Percentiles rank a stretch among this genome's conserved stretches.
Evolutionary conservation across 1,140 invertebrate species (phyloP).

Genomic region (Fopius arisanus): DNA sequence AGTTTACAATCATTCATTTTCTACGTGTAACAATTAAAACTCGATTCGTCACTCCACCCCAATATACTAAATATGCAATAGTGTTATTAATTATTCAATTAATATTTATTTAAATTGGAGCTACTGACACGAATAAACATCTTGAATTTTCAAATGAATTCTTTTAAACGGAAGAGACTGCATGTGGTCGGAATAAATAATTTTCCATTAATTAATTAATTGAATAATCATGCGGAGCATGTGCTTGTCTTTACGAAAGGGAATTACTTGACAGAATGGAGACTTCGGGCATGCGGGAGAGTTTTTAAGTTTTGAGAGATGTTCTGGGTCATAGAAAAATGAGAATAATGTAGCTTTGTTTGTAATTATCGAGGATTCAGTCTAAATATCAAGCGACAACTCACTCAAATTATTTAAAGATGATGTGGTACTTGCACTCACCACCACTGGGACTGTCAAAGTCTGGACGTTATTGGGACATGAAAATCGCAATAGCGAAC

Average conservation of each 20-base stretch:
- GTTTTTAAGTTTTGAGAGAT: background rate
- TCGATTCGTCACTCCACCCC: no score
- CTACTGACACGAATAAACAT: no score
- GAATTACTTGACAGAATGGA: no score
- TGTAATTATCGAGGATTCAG: constrained; percentile 11
- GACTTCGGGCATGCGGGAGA: background rate
- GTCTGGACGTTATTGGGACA: constrained; percentile 94
- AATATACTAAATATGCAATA: no score
- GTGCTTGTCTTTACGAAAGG: background rate
- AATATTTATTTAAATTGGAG: no score
- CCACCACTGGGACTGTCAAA: constrained; percentile 96
- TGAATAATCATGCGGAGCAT: background rate
- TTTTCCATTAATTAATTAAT: background rate
- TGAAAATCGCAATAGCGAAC: constrained; percentile 86
- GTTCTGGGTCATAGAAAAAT: background rate
- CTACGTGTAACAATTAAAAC: no score
- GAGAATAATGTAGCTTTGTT: constrained; percentile 18
- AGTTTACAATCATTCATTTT: no score
- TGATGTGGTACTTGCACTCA: constrained; percentile 95
- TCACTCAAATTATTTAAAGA: constrained; percentile 69
- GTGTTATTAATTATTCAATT: no score
- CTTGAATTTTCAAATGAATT: no score
- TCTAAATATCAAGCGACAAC: constrained; percentile 20
- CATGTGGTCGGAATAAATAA: background rate
- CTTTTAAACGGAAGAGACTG: no score